Evolutionary conservation across 2,113 vertebrate genomes (phyloP).

Genomic region (Engraulis encrasicolus): DNA sequence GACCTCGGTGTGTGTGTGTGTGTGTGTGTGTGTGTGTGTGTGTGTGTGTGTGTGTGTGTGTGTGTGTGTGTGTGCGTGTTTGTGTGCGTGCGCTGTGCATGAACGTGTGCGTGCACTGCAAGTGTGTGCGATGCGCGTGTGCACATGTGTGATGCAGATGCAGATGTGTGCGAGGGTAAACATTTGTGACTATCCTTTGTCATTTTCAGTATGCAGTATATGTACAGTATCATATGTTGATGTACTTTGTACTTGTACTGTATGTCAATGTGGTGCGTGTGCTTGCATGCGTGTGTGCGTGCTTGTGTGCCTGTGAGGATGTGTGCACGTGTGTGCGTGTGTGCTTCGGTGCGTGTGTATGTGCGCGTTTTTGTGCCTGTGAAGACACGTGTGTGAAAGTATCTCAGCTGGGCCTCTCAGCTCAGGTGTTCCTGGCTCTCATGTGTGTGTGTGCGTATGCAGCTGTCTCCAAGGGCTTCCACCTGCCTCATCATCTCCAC

Average conservation of each 20-base stretch:
- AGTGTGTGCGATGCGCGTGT: too few species aligned
- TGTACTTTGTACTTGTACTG: too few species aligned
- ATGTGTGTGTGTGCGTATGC: not conserved
- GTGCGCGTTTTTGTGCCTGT: not conserved
- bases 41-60: not conserved
- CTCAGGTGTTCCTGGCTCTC: not conserved
- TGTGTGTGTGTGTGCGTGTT: not conserved
- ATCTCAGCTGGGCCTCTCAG: not conserved
- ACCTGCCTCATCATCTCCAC: not conserved
- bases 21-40: slow-evolving; percentile 12
- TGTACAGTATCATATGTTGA: too few species aligned
- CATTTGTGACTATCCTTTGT: too few species aligned
- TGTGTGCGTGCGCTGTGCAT: too few species aligned
- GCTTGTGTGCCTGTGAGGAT: not conserved
- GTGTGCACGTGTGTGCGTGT: not conserved
- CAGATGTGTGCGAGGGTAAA: too few species aligned
- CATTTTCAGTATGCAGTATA: too few species aligned
- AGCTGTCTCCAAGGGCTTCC: not conserved
- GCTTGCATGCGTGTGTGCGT: not conserved
- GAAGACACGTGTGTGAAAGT: not conserved
- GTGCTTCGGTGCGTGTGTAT: not conserved
- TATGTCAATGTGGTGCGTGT: too few species aligned
- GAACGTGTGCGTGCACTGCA: too few species aligned
- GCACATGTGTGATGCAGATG: too few species aligned
- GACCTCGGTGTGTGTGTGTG: not conserved